Percentiles rank a stretch among this genome's conserved stretches.
phyloP scores from a whole-genome alignment of 2,888 invertebrate species.

The Drosophila tripunctata region DNA sequence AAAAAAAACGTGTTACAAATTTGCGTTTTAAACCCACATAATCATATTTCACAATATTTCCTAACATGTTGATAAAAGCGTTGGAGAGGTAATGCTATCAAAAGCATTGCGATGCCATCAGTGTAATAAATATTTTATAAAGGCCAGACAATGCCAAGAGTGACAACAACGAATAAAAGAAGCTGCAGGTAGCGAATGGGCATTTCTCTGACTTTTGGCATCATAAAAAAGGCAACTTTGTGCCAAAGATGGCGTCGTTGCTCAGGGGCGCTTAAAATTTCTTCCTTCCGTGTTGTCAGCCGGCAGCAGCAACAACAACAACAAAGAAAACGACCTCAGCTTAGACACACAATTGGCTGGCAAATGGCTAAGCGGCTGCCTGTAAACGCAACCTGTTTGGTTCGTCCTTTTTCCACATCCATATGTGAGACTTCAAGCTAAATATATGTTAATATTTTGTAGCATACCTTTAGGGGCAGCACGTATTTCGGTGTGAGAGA shows the following conservation, averaged over 20 bases:
- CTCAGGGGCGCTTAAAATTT: conserved; percentile 68
- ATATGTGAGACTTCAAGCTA: conserved; percentile 33
- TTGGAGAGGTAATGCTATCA: conserved; percentile 15
- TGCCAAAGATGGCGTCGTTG: conserved; percentile 48
- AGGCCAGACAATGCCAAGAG: conserved; percentile 40
- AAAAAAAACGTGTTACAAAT: background rate
- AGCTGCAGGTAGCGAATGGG: conserved; percentile 45
- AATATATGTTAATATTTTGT: conserved; percentile 50
- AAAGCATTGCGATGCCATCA: conserved; percentile 20
- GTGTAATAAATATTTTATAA: conserved; percentile 56
- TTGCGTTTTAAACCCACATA: conserved; percentile 14
- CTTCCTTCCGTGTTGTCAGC: conserved; percentile 70
- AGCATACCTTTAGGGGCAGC: conserved; percentile 25
- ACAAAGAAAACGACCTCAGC: conserved; percentile 18
- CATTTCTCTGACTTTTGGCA: conserved; percentile 33
- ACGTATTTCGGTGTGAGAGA: conserved; percentile 7
- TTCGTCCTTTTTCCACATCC: conserved; percentile 38
- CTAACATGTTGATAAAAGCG: conserved; percentile 39
- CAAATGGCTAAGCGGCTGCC: conserved; percentile 66
- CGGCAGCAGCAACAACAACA: conserved; percentile 20
- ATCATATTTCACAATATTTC: conserved; percentile 16
- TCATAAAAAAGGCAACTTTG: conserved; percentile 50
- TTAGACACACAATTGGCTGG: conserved; percentile 71
- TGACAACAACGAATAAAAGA: conserved; percentile 21
- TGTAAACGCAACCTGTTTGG: conserved; percentile 53